These are phyloP conservation scores for Coregonus suidteri DNA, from an alignment of 2,797 vertebrate species.

Conservation along the genomic window DNA sequence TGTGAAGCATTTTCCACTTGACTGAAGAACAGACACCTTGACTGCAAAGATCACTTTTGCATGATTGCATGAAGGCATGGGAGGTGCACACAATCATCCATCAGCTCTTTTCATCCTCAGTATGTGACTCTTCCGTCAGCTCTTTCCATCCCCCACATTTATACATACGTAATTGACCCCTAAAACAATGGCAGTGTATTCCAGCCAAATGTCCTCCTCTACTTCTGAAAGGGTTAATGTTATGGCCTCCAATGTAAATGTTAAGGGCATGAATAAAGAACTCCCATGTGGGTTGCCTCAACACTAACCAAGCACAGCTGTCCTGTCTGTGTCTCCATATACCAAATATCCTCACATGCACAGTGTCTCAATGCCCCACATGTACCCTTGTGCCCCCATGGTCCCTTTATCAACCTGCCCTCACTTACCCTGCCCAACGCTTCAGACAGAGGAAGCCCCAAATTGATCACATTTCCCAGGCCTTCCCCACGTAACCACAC, in stretches of 20 bases:
- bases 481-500: constrained; percentile 5
- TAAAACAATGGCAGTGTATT: neutral
- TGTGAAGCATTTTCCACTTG: neutral
- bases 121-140: neutral
- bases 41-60: constrained; percentile 7
- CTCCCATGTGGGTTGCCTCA: neutral
- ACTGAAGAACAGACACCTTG: constrained; percentile 7
- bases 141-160: constrained; percentile 2
- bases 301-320: neutral
- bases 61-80: neutral
- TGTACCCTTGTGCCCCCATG: neutral
- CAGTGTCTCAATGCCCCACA: neutral
- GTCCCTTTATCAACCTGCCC: neutral
- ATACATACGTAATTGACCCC: neutral
- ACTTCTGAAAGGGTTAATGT: neutral
- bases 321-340: neutral
- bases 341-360: neutral
- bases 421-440: neutral
- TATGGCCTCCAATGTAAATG: too few species aligned
- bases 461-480: neutral
- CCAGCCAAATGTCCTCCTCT: neutral
- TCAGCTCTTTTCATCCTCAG: constrained; percentile 7
- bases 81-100: neutral
- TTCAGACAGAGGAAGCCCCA: neutral
- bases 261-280: too few species aligned